Conservation (phyloP, 2,113 vertebrate species). For the Mustelus asterias region DNA sequence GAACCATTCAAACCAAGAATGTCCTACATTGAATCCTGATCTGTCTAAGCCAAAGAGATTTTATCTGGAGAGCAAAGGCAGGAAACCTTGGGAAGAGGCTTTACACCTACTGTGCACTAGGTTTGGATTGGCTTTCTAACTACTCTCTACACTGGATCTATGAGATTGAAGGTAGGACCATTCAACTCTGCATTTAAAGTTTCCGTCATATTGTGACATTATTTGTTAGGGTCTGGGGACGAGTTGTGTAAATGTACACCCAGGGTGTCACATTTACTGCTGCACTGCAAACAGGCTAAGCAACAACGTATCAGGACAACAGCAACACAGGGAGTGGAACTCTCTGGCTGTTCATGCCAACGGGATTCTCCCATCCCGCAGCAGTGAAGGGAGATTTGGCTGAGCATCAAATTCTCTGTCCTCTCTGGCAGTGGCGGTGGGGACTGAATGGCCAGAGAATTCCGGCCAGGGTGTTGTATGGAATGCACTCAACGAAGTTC, state of each 20-base stretch:
- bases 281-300: background rate
- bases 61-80: background rate
- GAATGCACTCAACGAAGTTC: background rate
- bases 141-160: background rate
- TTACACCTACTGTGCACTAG: too few relatives aligned
- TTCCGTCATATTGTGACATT: background rate
- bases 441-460: too few relatives aligned
- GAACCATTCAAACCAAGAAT: background rate
- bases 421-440: too few relatives aligned
- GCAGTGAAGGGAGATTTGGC: too few relatives aligned
- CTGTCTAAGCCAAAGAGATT: background rate
- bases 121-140: background rate
- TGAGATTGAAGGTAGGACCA: background rate
- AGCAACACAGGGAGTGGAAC: too few relatives aligned
- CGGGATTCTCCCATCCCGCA: too few relatives aligned
- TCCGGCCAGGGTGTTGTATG: too few relatives aligned
- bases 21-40: background rate
- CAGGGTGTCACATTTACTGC: background rate
- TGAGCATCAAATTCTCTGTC: too few relatives aligned
- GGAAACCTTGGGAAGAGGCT: background rate
- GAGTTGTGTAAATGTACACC: background rate
- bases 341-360: too few relatives aligned
- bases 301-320: background rate
- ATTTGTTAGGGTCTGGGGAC: background rate
- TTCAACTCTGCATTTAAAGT: background rate